Percentiles rank a stretch among this genome's conserved stretches.
Evolutionary conservation across 2,113 vertebrate species (phyloP).

Genomic region (Chaetura pelagica): DNA sequence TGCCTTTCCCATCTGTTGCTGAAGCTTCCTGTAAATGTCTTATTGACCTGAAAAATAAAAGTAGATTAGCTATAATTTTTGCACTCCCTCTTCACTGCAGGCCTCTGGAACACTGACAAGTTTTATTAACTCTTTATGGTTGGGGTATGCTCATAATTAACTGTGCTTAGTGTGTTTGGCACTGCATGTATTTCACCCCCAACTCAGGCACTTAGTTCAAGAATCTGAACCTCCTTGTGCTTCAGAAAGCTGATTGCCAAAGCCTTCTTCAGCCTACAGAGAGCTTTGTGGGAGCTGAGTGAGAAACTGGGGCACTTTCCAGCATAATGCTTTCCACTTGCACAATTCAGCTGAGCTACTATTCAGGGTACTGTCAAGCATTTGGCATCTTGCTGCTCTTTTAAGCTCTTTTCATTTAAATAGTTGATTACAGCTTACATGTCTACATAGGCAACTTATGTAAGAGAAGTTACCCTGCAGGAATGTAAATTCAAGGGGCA

Average conservation of each 20-base stretch:
- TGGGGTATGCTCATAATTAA: not conserved
- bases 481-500: slow-evolving; percentile 30
- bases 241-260: not conserved
- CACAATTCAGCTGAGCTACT: not conserved
- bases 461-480: slow-evolving; percentile 31
- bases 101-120: not conserved
- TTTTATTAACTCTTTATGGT: not conserved
- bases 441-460: slow-evolving; percentile 31
- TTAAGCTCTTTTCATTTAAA: slow-evolving; percentile 55
- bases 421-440: slow-evolving; percentile 40
- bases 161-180: not conserved
- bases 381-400: slow-evolving; percentile 21
- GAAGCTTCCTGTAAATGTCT: slow-evolving; percentile 90
- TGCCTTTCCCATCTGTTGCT: slow-evolving; percentile 90
- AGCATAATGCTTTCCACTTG: slow-evolving; percentile 36
- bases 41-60: slow-evolving; percentile 82
- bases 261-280: slow-evolving; percentile 31
- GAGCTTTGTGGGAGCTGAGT: slow-evolving; percentile 6
- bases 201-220: not conserved
- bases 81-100: not conserved
- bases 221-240: slow-evolving; percentile 12
- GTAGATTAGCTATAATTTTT: not conserved
- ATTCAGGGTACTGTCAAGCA: not conserved
- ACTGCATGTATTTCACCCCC: not conserved
- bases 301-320: slow-evolving; percentile 48